Evolutionary conservation across 2,113 vertebrate species (phyloP).

Genomic region (Thymallus thymallus): DNA sequence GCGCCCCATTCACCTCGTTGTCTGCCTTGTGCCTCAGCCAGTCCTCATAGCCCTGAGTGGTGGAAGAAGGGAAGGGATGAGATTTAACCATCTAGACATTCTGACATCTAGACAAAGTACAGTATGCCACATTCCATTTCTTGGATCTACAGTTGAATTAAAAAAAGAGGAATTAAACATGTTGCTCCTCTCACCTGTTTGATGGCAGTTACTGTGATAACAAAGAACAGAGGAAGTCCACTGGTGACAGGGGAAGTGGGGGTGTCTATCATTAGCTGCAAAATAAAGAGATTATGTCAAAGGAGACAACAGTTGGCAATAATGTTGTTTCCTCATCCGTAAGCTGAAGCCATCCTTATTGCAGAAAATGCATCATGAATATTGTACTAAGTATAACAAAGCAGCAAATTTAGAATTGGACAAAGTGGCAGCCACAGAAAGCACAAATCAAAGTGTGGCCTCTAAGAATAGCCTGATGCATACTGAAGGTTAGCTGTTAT

Average conservation of each 20-base stretch:
- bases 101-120: not conserved
- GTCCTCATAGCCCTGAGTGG: slow-evolving; percentile 90
- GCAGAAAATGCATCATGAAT: no score
- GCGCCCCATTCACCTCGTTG: slow-evolving; percentile 97
- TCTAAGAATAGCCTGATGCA: not conserved
- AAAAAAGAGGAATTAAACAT: not conserved
- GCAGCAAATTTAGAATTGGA: slow-evolving; percentile 36
- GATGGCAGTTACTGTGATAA: slow-evolving; percentile 97
- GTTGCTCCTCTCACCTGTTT: slow-evolving; percentile 86
- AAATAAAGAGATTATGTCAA: slow-evolving; percentile 30
- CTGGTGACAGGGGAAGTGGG: slow-evolving; percentile 98
- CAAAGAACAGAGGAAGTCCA: slow-evolving; percentile 97
- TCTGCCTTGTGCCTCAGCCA: slow-evolving; percentile 98
- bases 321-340: not conserved
- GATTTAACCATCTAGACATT: not conserved
- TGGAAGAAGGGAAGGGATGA: not conserved
- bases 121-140: not conserved
- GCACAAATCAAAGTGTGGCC: not conserved
- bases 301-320: not conserved
- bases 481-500: slow-evolving; percentile 28
- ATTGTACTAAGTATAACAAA: not conserved
- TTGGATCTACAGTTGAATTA: slow-evolving; percentile 37
- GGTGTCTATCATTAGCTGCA: slow-evolving; percentile 97
- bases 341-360: no score
- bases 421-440: no score